These are phyloP conservation scores for Egretta garzetta DNA, from an alignment of 2,113 vertebrate species.

Conservation along the genomic window DNA sequence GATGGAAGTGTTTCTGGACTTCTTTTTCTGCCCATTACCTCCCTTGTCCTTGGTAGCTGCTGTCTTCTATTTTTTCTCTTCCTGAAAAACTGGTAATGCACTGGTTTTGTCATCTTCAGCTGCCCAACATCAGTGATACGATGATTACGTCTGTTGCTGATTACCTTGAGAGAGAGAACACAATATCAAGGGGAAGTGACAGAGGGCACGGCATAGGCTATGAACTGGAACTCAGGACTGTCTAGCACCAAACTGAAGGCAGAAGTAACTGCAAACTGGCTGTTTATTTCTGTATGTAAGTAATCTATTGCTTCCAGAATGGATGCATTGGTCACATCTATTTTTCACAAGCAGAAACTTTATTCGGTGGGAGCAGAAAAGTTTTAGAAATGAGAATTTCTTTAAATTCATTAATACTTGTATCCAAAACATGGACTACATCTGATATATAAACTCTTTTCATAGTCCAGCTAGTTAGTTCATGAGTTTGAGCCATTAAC, in stretches of 20 bases:
- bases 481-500: neutral
- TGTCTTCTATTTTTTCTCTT: neutral
- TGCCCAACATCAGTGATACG: neutral
- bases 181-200: neutral
- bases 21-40: neutral
- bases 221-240: neutral
- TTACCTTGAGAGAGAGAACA: neutral
- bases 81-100: neutral
- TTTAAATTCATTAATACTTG: neutral
- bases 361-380: neutral
- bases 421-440: neutral
- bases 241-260: neutral
- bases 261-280: neutral
- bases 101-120: neutral
- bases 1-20: neutral
- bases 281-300: neutral
- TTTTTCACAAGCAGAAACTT: neutral
- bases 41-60: neutral
- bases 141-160: neutral
- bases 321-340: neutral
- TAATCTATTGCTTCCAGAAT: neutral
- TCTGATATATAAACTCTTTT: neutral
- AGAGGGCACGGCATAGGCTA: neutral
- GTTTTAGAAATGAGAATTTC: neutral
- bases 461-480: neutral